Evolutionary conservation across 2,888 invertebrate species (phyloP).

Genomic region (Pseudanteris insignis): DNA sequence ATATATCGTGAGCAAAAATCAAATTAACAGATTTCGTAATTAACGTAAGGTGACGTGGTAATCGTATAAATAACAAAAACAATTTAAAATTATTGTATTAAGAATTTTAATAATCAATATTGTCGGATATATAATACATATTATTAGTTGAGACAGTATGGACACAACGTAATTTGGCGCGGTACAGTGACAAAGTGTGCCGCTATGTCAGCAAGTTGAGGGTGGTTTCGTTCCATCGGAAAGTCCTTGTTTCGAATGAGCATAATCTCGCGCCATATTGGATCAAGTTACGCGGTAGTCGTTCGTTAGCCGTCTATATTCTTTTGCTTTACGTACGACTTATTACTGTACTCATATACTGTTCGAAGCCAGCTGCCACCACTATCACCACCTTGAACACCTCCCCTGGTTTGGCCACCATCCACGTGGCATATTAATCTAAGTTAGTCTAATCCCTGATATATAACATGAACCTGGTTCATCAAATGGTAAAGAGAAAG

Average conservation of each 20-base stretch:
- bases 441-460: constrained; percentile 66
- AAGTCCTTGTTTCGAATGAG: constrained; percentile 11
- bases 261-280: neutral
- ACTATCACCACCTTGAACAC: constrained; percentile 59
- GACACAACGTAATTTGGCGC: constrained; percentile 64
- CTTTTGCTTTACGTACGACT: constrained; percentile 22
- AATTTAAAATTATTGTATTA: constrained; percentile 56
- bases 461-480: constrained; percentile 64
- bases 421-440: constrained; percentile 58
- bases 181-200: constrained; percentile 59
- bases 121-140: constrained; percentile 66
- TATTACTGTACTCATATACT: constrained; percentile 33
- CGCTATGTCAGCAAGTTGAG: constrained; percentile 32
- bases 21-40: too few relatives aligned
- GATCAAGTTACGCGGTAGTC: constrained; percentile 20
- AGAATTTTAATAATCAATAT: constrained; percentile 67
- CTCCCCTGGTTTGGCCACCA: constrained; percentile 51
- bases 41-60: too few relatives aligned
- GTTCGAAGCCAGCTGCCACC: constrained; percentile 51
- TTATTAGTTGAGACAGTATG: constrained; percentile 65
- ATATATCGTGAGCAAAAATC: too few relatives aligned
- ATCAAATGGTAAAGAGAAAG: constrained; percentile 58
- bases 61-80: too few relatives aligned
- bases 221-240: constrained; percentile 21
- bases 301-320: constrained; percentile 2